Evolutionary conservation across 2,888 invertebrate genomes (phyloP).

Genomic region (Chaetogeoica ovagalla): DNA sequence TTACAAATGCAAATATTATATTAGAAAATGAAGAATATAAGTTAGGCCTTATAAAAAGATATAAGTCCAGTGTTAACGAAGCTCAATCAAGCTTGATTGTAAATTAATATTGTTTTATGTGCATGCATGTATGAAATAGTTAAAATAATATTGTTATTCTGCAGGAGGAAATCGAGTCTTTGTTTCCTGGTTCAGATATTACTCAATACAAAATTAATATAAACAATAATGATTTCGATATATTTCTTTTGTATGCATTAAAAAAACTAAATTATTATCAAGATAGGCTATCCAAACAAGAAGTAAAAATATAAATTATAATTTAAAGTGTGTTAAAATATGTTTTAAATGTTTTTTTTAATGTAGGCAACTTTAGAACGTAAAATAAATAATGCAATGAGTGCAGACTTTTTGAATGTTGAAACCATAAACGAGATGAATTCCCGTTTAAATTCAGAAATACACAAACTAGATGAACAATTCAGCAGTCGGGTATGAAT

Average conservation of each 20-base stretch:
- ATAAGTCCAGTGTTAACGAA: conserved; percentile 17
- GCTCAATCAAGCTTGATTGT: conserved; percentile 31
- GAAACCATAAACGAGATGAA: conserved; percentile 33
- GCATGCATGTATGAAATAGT: background rate
- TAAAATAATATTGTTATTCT: conserved; percentile 11
- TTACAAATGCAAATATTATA: conserved; percentile 2
- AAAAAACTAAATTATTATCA: conserved; percentile 47
- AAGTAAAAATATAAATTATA: conserved; percentile 12
- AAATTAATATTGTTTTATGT: conserved; percentile 13
- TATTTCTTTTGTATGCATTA: conserved; percentile 43
- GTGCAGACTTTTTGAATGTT: conserved; percentile 34
- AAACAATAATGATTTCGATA: conserved; percentile 35
- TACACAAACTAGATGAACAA: conserved; percentile 39
- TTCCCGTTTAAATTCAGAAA: conserved; percentile 45
- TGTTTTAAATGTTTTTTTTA: background rate
- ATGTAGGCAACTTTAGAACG: conserved; percentile 32
- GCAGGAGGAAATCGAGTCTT: conserved; percentile 41
- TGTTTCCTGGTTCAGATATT: conserved; percentile 42
- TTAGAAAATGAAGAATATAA: conserved; percentile 36
- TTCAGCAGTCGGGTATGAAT: conserved; percentile 20
- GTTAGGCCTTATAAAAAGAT: conserved; percentile 11
- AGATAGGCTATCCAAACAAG: conserved; percentile 36
- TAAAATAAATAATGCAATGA: conserved; percentile 40
- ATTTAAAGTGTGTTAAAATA: background rate
- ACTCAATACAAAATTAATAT: conserved; percentile 41